These are phyloP conservation scores for Ammodytes dubius DNA, from an alignment of 2,113 vertebrate species.

Conservation along the genomic window DNA sequence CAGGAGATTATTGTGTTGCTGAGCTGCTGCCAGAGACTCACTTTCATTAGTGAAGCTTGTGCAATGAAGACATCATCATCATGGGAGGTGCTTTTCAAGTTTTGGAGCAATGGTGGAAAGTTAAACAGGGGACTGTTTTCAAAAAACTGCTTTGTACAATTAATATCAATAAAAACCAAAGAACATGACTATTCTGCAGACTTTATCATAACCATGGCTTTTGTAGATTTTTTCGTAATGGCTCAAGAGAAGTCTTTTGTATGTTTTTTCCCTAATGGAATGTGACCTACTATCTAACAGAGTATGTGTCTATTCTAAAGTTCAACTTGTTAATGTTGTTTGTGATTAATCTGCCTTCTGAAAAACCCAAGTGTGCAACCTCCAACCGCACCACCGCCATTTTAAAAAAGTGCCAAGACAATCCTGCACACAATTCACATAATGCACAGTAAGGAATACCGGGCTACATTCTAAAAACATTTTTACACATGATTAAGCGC, in stretches of 20 bases:
- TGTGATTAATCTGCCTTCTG: background rate
- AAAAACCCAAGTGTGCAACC: background rate
- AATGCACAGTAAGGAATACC: background rate
- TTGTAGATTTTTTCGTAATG: background rate
- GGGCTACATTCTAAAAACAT: background rate
- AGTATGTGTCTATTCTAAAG: background rate
- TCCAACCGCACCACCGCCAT: background rate
- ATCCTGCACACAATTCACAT: slow-evolving; percentile 13
- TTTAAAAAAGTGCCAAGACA: slow-evolving; percentile 13
- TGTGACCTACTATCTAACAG: slow-evolving; percentile 16
- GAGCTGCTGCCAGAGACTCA: background rate
- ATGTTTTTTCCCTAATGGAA: background rate
- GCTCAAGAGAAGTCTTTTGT: slow-evolving; percentile 1
- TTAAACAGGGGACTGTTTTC: slow-evolving; percentile 19
- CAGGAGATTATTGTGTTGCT: slow-evolving; percentile 10
- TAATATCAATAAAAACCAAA: slow-evolving; percentile 40
- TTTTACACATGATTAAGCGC: slow-evolving; percentile 23
- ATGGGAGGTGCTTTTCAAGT: slow-evolving; percentile 51
- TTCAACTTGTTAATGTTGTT: background rate
- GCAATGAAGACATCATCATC: slow-evolving; percentile 52
- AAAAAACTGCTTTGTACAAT: slow-evolving; percentile 39
- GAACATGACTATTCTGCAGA: slow-evolving; percentile 7
- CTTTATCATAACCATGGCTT: slow-evolving; percentile 12
- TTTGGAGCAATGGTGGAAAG: slow-evolving; percentile 18
- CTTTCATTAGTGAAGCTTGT: slow-evolving; percentile 42